Percentiles rank a stretch among this genome's conserved stretches.
These are phyloP conservation scores for Synanthedon tipuliformis DNA, from an alignment of 2,888 invertebrate species.

Conservation along the genomic window DNA sequence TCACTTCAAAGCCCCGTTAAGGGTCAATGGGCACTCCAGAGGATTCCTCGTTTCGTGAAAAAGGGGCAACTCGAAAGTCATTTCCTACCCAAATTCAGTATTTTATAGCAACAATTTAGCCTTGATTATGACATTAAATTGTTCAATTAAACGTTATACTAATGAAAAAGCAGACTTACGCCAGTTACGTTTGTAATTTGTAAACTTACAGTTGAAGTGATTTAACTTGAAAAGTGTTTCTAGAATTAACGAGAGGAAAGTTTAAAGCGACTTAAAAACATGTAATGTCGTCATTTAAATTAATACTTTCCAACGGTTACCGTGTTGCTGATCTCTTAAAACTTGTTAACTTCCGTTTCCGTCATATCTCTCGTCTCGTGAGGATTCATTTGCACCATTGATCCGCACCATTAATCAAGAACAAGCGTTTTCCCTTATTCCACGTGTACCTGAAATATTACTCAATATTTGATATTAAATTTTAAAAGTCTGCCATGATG, in stretches of 20 bases:
- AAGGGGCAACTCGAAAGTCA: conserved; percentile 41
- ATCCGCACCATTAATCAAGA: too few relatives aligned
- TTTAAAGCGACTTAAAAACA: background rate
- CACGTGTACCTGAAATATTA: too few relatives aligned
- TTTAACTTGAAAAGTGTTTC: background rate
- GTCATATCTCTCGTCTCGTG: too few relatives aligned
- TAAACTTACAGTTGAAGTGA: background rate
- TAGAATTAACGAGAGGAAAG: background rate
- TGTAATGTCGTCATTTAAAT: too few relatives aligned
- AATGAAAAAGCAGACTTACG: conserved; percentile 10
- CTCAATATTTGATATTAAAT: too few relatives aligned
- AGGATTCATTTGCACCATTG: too few relatives aligned
- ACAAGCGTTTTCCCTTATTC: too few relatives aligned
- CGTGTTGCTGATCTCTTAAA: too few relatives aligned
- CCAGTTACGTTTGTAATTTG: background rate
- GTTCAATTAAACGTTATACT: conserved; percentile 40
- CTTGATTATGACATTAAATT: conserved; percentile 41
- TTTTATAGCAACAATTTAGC: conserved; percentile 36
- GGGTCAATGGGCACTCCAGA: conserved; percentile 42
- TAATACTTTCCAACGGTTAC: too few relatives aligned
- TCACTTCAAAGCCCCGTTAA: conserved; percentile 45
- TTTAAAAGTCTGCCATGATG: too few relatives aligned
- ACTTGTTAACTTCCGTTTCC: too few relatives aligned
- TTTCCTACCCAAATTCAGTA: conserved; percentile 33
- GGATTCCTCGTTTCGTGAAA: conserved; percentile 44